Percentiles rank a stretch among this genome's conserved stretches.
phyloP scores from a whole-genome alignment of 2,888 invertebrate genomes.

The Ormia ochracea region DNA sequence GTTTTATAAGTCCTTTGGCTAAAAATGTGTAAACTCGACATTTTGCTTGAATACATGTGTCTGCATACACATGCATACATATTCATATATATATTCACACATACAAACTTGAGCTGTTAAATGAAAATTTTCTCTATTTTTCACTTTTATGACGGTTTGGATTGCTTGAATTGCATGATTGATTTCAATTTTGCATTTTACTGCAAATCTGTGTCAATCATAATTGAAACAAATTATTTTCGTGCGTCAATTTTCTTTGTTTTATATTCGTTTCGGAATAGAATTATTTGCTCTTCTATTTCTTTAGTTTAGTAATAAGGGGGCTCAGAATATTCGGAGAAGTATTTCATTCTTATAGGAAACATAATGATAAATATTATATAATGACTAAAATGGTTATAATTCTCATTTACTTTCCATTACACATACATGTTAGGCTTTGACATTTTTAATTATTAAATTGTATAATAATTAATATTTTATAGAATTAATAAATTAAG shows the following conservation, averaged over 20 bases:
- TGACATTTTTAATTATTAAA: too few relatives aligned
- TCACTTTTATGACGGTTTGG: neutral
- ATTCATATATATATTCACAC: neutral
- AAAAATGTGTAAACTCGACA: conserved; percentile 21
- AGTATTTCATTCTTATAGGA: too few relatives aligned
- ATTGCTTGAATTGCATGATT: conserved; percentile 34
- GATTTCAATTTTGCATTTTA: conserved; percentile 48
- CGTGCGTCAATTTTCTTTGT: neutral
- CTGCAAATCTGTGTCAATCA: conserved; percentile 54
- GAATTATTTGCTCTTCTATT: neutral
- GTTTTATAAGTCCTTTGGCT: conserved; percentile 23
- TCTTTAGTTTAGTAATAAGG: conserved; percentile 13
- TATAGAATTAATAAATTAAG: too few relatives aligned
- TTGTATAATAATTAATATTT: too few relatives aligned
- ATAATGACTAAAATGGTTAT: too few relatives aligned
- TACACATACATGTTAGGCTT: too few relatives aligned
- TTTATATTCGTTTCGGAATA: neutral
- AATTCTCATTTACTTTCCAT: too few relatives aligned
- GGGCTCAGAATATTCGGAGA: neutral
- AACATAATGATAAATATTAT: too few relatives aligned
- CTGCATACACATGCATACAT: neutral
- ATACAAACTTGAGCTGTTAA: neutral
- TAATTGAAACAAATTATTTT: conserved; percentile 54
- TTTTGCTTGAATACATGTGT: neutral
- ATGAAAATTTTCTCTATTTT: conserved; percentile 1